phyloP scores from a whole-genome alignment of 2,113 vertebrate genomes.

The Gopherus evgoodei region DNA sequence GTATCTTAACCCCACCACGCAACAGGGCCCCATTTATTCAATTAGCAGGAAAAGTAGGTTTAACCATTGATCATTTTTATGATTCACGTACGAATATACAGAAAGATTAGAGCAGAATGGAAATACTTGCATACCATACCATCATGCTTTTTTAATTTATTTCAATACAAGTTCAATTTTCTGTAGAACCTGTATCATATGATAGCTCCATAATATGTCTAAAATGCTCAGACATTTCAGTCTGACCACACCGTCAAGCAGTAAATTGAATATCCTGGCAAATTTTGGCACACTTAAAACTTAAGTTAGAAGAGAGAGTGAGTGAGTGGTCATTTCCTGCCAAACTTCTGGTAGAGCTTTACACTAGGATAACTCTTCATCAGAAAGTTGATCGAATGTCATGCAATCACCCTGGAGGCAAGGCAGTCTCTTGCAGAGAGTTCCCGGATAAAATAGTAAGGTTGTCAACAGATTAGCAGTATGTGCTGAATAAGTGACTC shows the following conservation, averaged over 20 bases:
- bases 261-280: neutral
- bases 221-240: conserved; percentile 23
- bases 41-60: neutral
- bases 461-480: neutral
- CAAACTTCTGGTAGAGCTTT: neutral
- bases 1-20: neutral
- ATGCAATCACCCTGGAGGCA: neutral
- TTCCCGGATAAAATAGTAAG: neutral
- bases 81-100: neutral
- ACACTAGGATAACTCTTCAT: neutral
- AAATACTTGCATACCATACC: neutral
- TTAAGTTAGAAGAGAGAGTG: neutral
- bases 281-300: neutral
- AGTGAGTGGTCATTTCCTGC: neutral
- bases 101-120: neutral
- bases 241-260: neutral
- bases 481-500: neutral
- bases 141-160: conserved; percentile 5
- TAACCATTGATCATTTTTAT: neutral
- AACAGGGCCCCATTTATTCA: neutral
- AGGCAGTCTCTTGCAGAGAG: neutral
- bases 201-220: neutral
- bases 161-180: neutral
- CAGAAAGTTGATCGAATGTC: neutral
- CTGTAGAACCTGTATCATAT: neutral